A percentile compares a stretch with the other conserved stretches of the same genome.
These are phyloP conservation scores for Butorides virescens DNA, from an alignment of 2,113 vertebrate species.

Conservation along the genomic window DNA sequence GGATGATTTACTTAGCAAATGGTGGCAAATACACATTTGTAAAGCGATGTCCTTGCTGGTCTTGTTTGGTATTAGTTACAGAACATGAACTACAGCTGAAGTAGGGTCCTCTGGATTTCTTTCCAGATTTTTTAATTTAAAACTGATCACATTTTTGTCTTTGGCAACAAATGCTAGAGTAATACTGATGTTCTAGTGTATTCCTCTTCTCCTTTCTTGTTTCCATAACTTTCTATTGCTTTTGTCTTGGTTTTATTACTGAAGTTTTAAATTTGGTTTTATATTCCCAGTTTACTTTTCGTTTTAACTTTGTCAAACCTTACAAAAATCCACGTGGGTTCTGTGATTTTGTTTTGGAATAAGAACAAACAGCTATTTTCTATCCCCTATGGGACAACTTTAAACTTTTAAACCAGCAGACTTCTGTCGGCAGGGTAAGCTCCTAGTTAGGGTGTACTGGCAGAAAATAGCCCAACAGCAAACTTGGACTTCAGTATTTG, in stretches of 20 bases:
- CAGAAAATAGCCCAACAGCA: not conserved
- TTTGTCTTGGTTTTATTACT: not conserved
- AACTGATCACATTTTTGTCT: not conserved
- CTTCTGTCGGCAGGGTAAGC: not conserved
- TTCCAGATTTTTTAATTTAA: not conserved
- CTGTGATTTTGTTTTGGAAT: not conserved
- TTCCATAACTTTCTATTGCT: not conserved
- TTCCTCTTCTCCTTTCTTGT: not conserved
- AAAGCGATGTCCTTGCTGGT: not conserved
- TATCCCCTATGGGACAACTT: not conserved
- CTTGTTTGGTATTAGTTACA: not conserved
- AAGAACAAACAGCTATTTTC: not conserved
- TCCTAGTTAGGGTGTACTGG: not conserved
- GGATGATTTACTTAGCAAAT: not conserved
- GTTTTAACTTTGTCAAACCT: not conserved
- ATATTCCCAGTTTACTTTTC: not conserved
- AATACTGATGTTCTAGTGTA: not conserved
- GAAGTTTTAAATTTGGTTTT: not conserved
- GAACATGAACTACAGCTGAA: not conserved
- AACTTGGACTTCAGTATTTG: not conserved
- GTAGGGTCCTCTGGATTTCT: not conserved
- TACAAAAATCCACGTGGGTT: not conserved
- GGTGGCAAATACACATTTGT: not conserved
- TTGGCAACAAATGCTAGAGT: not conserved
- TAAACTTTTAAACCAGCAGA: not conserved